These are phyloP conservation scores for Steinernema scapterisci DNA, from an alignment of 2,888 invertebrate genomes.

Conservation along the genomic window DNA sequence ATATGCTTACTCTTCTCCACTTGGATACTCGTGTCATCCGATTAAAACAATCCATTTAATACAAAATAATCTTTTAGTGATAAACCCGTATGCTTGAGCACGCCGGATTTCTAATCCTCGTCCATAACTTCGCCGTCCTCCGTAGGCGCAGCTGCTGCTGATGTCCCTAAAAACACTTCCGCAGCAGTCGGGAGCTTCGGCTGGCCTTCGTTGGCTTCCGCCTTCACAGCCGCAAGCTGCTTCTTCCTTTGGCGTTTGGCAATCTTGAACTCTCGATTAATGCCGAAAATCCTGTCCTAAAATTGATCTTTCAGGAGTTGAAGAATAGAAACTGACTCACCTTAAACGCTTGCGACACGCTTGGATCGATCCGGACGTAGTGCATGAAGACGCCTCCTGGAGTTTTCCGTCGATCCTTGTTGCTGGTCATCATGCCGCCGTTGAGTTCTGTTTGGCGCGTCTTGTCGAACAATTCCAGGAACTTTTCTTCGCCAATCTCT, in stretches of 20 bases:
- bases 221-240: background rate
- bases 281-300: background rate
- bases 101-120: background rate
- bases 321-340: background rate
- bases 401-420: slow-evolving; percentile 53
- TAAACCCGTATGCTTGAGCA: too few relatives aligned
- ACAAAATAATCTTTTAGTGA: too few relatives aligned
- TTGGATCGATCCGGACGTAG: background rate
- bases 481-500: slow-evolving; percentile 47
- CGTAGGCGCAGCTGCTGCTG: background rate
- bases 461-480: slow-evolving; percentile 53
- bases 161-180: background rate
- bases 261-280: background rate
- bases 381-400: slow-evolving; percentile 66
- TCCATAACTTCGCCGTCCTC: slow-evolving; percentile 12
- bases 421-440: slow-evolving; percentile 58
- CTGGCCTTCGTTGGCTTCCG: too few relatives aligned
- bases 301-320: background rate
- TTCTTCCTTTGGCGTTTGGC: background rate
- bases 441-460: slow-evolving; percentile 54
- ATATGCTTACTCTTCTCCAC: too few relatives aligned
- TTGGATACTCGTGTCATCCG: background rate
- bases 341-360: background rate
- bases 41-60: too few relatives aligned
- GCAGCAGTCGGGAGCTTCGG: background rate